These are phyloP conservation scores for Drosophila repletoides DNA, from an alignment of 1,140 invertebrate species.

Conservation along the genomic window DNA sequence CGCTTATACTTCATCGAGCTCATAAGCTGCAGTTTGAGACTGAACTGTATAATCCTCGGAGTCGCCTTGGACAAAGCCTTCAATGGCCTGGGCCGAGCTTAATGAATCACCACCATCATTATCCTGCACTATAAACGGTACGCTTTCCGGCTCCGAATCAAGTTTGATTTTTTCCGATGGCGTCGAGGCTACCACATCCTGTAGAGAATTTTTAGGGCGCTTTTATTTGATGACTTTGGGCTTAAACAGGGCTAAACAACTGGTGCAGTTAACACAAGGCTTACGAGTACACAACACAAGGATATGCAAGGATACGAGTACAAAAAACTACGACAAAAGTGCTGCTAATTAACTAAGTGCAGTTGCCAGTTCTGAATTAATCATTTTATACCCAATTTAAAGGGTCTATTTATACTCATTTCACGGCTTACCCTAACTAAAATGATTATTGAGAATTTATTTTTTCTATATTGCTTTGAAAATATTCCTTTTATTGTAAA, in stretches of 20 bases:
- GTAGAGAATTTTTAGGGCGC: constrained; percentile 48
- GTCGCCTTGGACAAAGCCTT: constrained; percentile 86
- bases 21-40: constrained; percentile 82
- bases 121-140: constrained; percentile 53
- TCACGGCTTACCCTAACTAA: not conserved
- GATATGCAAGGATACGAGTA: constrained; percentile 14
- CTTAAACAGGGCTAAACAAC: constrained; percentile 13
- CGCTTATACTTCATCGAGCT: constrained; percentile 81
- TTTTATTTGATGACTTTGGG: constrained; percentile 16
- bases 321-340: constrained; percentile 25
- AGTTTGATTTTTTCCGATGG: too few relatives aligned
- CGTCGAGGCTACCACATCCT: constrained; percentile 61
- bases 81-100: constrained; percentile 83
- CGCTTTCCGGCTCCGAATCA: too few relatives aligned
- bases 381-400: too few relatives aligned
- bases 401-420: not conserved
- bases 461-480: too few relatives aligned
- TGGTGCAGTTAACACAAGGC: too few relatives aligned
- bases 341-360: not conserved
- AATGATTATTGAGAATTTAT: too few relatives aligned
- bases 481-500: too few relatives aligned
- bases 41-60: constrained; percentile 84
- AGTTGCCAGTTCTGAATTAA: not conserved
- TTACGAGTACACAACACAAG: too few relatives aligned
- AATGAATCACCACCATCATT: constrained; percentile 71